Conservation (phyloP, 2,888 invertebrate genomes). For the Acleris emargana region DNA sequence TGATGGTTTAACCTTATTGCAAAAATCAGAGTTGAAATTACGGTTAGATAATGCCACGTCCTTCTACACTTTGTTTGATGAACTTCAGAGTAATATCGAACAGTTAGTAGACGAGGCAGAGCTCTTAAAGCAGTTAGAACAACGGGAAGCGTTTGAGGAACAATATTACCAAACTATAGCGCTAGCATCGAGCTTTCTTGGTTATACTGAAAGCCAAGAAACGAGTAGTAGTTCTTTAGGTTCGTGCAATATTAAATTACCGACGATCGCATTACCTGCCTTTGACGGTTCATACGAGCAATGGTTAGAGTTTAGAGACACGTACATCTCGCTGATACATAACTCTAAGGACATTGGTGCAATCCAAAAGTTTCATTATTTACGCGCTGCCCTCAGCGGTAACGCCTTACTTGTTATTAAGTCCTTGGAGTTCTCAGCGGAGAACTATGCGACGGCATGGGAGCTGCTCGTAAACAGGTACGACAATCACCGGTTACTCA, state of each 20-base stretch:
- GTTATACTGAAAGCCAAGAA: neutral
- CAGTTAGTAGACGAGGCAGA: neutral
- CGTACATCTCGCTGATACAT: conserved; percentile 6
- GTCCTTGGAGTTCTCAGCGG: too few relatives aligned
- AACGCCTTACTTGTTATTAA: too few relatives aligned
- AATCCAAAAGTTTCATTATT: neutral
- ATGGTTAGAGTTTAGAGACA: conserved; percentile 30
- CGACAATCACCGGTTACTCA: neutral
- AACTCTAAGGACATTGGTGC: neutral
- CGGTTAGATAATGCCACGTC: neutral
- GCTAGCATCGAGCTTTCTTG: neutral
- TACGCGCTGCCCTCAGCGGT: too few relatives aligned
- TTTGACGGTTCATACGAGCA: conserved; percentile 26
- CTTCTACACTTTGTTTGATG: neutral
- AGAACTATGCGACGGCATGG: too few relatives aligned
- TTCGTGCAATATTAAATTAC: conserved; percentile 13
- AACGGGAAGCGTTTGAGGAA: neutral
- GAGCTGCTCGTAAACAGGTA: too few relatives aligned
- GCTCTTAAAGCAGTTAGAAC: neutral
- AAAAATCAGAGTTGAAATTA: neutral
- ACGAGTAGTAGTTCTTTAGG: neutral
- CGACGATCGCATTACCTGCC: conserved; percentile 16
- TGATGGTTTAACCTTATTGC: neutral
- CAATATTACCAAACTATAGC: neutral
- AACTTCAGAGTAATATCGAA: neutral